These are phyloP conservation scores for Pitta sordida DNA, from an alignment of 2,113 vertebrate genomes.

Conservation along the genomic window DNA sequence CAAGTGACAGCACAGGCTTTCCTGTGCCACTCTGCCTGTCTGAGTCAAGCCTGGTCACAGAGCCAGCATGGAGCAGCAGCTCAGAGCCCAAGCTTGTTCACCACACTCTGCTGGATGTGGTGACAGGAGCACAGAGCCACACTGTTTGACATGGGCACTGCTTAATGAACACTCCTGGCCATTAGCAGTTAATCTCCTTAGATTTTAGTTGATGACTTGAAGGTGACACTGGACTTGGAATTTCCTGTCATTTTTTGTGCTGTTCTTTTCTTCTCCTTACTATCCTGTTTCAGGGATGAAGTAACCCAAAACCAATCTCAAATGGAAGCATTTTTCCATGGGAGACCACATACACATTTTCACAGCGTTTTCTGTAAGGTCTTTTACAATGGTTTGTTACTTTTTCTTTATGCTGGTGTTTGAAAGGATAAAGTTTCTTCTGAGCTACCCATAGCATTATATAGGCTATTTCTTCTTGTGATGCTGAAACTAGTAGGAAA, in stretches of 20 bases:
- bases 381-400: neutral
- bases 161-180: neutral
- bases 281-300: neutral
- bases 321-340: neutral
- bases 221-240: neutral
- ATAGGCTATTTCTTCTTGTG: neutral
- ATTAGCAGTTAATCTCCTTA: neutral
- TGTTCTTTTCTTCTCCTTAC: neutral
- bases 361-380: neutral
- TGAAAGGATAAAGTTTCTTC: neutral
- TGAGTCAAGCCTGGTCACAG: neutral
- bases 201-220: neutral
- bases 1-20: neutral
- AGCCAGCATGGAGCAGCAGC: neutral
- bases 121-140: neutral
- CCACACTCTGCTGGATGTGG: neutral
- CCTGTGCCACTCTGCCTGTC: neutral
- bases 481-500: neutral
- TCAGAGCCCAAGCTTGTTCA: neutral
- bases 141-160: neutral
- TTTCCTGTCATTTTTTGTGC: neutral
- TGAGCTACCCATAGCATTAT: neutral
- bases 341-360: neutral
- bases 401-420: neutral
- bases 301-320: neutral